Conservation (phyloP, 2,888 invertebrate species). For the Eupithecia inturbata region DNA sequence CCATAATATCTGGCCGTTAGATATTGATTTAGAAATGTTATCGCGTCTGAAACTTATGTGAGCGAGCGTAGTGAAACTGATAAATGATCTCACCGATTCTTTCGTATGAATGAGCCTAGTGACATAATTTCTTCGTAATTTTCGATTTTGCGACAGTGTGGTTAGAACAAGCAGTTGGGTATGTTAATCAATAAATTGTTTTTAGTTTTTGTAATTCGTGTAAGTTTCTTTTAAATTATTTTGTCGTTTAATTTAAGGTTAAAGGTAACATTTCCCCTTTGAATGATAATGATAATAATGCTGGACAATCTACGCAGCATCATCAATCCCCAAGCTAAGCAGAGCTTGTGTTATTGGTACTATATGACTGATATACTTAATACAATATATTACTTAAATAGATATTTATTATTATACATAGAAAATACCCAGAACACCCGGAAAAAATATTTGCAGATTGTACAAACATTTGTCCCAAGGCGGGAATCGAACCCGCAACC, state of each 20-base stretch:
- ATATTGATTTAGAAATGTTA: neutral
- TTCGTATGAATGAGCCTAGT: slow-evolving; percentile 13
- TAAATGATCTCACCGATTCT: neutral
- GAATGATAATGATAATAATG: too few relatives aligned
- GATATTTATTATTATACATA: too few relatives aligned
- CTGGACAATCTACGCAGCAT: too few relatives aligned
- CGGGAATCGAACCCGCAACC: too few relatives aligned
- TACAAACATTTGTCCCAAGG: too few relatives aligned
- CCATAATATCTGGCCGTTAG: neutral
- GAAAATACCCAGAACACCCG: too few relatives aligned
- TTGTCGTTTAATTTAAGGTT: neutral
- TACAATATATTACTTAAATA: too few relatives aligned
- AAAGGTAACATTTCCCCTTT: too few relatives aligned
- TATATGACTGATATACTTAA: too few relatives aligned
- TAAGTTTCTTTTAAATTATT: slow-evolving; percentile 16
- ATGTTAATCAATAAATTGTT: neutral
- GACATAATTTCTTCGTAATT: slow-evolving; percentile 12
- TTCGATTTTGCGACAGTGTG: slow-evolving; percentile 39
- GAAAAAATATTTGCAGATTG: too few relatives aligned
- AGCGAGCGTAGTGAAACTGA: neutral
- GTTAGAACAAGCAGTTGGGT: slow-evolving; percentile 38
- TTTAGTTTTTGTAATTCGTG: neutral
- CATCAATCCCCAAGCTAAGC: too few relatives aligned
- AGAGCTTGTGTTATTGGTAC: too few relatives aligned
- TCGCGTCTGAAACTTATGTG: neutral